Evolutionary conservation across 2,888 invertebrate species (phyloP), one percentile per base, ranked within the genome.

Genomic region (Cheilosia variabilis): DNA sequence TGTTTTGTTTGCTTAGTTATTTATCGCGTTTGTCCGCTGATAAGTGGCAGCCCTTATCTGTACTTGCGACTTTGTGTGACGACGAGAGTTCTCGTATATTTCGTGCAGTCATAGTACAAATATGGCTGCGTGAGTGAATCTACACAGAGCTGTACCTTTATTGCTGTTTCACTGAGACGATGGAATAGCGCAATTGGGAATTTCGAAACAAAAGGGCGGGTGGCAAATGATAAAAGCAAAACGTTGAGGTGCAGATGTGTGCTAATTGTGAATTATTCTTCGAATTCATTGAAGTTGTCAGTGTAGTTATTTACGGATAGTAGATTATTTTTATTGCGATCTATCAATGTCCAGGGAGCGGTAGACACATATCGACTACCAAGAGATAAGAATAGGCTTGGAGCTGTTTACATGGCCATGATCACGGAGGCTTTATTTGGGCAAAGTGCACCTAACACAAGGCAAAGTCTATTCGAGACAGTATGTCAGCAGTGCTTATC

Each of bases 51-150:
- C 19, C 22, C 47, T 66, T 68, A 75, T 75, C 65, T 53, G 13
- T 37, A n/a, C 19, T 53, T 27, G 19, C 34, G 10, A 27, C 6
- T 62, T n/a, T 55, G 34, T 43, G 13, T 68, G 63, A 53, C 37
- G 66, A 66, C 34, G 15, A 58, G 31, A 31, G 5, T 52, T 65
- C 53, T 47, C n/a, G 5, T 10, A 53, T 34, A 52, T 31, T 22
- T 34, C 15, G n/a, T 45, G n/a, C 65, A 47, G 69, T 80, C 80
- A 84, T 58, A 53, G 50, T 55, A 53, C 45, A 69, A 84, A 75
- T 53, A 75, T 58, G 65, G 15, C 34, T 66, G 10, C 50, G n/a
- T 37, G 68, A 66, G 15, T 24, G 47, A 27, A 31, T 43, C 17
- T 19, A 37, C 27, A 4, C 6, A 7, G 37, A 13, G 37, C 65